Evolutionary conservation across 92 coral and sea anemone species (phyloP).

Genomic region (Blastomussa wellsi): DNA sequence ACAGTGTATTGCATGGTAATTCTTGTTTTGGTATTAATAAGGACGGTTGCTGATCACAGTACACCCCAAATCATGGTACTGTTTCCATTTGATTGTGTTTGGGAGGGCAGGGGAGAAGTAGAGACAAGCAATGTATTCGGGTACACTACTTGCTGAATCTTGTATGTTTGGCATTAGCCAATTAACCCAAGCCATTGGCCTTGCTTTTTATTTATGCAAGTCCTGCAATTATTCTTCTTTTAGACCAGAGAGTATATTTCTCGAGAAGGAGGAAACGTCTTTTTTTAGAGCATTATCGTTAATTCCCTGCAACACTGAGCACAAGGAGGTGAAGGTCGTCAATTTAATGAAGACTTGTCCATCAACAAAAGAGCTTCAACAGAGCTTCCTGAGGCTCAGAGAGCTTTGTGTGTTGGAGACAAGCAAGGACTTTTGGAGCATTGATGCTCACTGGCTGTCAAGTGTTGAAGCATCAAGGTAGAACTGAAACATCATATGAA

Average conservation of each 20-base stretch:
- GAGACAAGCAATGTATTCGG: too few species aligned
- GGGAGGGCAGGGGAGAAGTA: too few species aligned
- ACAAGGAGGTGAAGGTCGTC: constrained; percentile 84
- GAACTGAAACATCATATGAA: background rate
- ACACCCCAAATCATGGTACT: too few species aligned
- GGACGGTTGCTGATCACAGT: too few species aligned
- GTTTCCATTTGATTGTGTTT: too few species aligned
- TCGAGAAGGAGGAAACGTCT: constrained; percentile 90
- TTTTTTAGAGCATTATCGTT: constrained; percentile 77
- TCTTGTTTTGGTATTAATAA: too few species aligned
- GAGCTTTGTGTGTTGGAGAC: constrained; percentile 90
- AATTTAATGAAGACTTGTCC: constrained; percentile 79
- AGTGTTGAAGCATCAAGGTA: constrained; percentile 87
- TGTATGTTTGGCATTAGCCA: too few species aligned
- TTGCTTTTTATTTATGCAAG: too few species aligned
- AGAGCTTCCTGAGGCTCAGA: constrained; percentile 72
- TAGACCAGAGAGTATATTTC: constrained; percentile 93
- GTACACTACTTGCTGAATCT: too few species aligned
- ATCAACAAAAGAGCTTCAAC: constrained; percentile 73
- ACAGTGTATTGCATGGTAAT: too few species aligned
- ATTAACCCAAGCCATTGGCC: too few species aligned
- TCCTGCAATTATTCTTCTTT: too few species aligned
- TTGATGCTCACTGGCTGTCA: constrained; percentile 91
- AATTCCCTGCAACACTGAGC: constrained; percentile 82
- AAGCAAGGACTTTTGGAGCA: constrained; percentile 86